These are phyloP conservation scores for Sminthurides aquaticus DNA, from an alignment of 2,888 invertebrate genomes.

Conservation along the genomic window DNA sequence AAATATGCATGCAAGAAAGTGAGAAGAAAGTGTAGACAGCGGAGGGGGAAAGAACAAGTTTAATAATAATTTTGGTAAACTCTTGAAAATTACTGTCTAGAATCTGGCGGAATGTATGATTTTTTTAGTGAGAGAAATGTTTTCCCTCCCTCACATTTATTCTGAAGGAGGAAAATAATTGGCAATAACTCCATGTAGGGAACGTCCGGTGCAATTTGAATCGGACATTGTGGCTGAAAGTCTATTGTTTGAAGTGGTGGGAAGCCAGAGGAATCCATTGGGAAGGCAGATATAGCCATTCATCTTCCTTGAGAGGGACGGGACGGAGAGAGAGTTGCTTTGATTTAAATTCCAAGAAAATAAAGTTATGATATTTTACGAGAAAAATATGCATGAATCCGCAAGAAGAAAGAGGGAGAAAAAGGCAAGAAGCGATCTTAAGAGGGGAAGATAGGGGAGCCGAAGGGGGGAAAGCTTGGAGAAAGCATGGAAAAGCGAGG, in stretches of 20 bases:
- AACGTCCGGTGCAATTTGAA: neutral
- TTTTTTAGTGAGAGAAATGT: neutral
- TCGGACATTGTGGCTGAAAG: neutral
- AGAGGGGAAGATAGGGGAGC: too few species aligned
- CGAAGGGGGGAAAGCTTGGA: too few species aligned
- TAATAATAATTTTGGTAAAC: neutral
- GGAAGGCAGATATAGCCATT: too few species aligned
- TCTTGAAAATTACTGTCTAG: neutral
- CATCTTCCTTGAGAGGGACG: too few species aligned
- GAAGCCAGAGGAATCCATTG: neutral
- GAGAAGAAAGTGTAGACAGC: neutral
- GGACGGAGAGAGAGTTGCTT: neutral
- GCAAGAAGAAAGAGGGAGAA: slow-evolving; percentile 1
- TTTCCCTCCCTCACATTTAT: neutral
- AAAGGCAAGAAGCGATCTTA: too few species aligned
- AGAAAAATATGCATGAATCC: slow-evolving; percentile 8
- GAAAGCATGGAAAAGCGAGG: too few species aligned
- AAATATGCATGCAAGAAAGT: neutral
- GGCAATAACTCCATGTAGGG: neutral
- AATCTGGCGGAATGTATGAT: too few species aligned
- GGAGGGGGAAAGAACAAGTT: neutral
- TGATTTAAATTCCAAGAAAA: neutral
- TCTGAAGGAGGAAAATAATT: neutral
- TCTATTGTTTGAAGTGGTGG: neutral
- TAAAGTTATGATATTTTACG: slow-evolving; percentile 9